Conservation (phyloP, 2,888 invertebrate species). For the Ptychoptera albimana region DNA sequence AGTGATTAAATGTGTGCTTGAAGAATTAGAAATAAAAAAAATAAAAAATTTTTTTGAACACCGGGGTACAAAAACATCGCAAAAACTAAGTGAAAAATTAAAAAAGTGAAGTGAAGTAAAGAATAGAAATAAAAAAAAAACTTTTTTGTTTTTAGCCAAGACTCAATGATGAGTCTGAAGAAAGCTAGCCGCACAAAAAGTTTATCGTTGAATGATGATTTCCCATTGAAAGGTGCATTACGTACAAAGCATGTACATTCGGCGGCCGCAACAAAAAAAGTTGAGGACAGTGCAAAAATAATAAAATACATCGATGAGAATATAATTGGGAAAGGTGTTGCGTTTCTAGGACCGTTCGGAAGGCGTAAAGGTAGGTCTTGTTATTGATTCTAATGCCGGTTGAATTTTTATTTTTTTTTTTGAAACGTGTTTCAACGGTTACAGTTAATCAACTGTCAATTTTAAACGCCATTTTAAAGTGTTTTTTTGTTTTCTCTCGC, state of each 20-base stretch:
- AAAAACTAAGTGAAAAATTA: too few species aligned
- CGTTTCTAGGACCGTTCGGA: slow-evolving; percentile 71
- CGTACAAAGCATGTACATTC: slow-evolving; percentile 11
- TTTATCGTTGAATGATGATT: slow-evolving; percentile 28
- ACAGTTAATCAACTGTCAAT: too few species aligned
- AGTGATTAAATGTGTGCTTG: too few species aligned
- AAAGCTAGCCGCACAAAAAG: slow-evolving; percentile 21
- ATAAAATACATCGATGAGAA: slow-evolving; percentile 67
- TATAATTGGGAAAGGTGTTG: slow-evolving; percentile 63
- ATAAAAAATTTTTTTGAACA: too few species aligned
- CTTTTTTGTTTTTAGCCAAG: too few species aligned
- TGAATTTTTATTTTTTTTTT: neutral
- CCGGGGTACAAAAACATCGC: too few species aligned
- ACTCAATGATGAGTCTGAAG: slow-evolving; percentile 10
- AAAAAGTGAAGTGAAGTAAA: too few species aligned
- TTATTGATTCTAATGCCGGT: neutral
- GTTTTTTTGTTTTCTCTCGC: too few species aligned
- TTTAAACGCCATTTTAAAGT: too few species aligned
- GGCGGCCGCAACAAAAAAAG: slow-evolving; percentile 30
- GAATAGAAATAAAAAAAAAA: too few species aligned
- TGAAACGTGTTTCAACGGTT: too few species aligned
- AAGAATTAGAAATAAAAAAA: too few species aligned
- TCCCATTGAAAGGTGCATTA: slow-evolving; percentile 20
- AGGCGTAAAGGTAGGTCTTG: slow-evolving; percentile 52
- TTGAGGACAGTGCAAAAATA: slow-evolving; percentile 51